Evolutionary conservation across 30 jellyfish, hydroid and myxozoan genomes (phyloP).

Genomic region (Aurelia aurita): DNA sequence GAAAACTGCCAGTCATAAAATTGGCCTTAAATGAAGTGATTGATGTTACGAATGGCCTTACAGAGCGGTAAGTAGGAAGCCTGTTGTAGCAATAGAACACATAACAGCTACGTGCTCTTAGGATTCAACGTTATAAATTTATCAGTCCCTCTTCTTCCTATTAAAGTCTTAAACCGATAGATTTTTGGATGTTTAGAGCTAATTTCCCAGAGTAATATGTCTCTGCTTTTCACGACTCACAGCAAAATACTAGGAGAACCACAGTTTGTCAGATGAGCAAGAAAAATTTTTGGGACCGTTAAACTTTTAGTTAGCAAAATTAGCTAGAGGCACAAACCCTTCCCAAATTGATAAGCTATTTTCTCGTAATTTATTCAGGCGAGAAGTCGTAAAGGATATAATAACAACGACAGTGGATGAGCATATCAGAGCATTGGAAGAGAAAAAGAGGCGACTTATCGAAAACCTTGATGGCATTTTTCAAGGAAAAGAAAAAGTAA

Average conservation of each 20-base stretch:
- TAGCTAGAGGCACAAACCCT: too few species aligned
- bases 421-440: conserved; percentile 82
- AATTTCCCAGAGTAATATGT: neutral
- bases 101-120: too few species aligned
- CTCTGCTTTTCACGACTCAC: neutral
- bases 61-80: conserved; percentile 58
- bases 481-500: conserved; percentile 79
- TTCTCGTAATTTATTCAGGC: conserved; percentile 24
- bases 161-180: too few species aligned
- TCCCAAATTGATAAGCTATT: too few species aligned
- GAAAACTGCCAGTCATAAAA: conserved; percentile 80
- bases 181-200: too few species aligned
- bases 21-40: conserved; percentile 83
- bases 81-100: too few species aligned
- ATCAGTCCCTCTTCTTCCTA: too few species aligned
- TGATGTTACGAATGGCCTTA: conserved; percentile 70
- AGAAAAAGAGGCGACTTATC: conserved; percentile 73
- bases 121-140: too few species aligned
- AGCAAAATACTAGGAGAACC: neutral
- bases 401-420: conserved; percentile 75
- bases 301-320: neutral
- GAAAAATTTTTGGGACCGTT: neutral
- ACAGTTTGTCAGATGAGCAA: neutral
- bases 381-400: conserved; percentile 53
- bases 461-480: conserved; percentile 63